Evolutionary conservation across 2,797 vertebrate genomes (phyloP), one percentile per base, ranked within the genome.

Genomic region (Clarias fuscus): DNA sequence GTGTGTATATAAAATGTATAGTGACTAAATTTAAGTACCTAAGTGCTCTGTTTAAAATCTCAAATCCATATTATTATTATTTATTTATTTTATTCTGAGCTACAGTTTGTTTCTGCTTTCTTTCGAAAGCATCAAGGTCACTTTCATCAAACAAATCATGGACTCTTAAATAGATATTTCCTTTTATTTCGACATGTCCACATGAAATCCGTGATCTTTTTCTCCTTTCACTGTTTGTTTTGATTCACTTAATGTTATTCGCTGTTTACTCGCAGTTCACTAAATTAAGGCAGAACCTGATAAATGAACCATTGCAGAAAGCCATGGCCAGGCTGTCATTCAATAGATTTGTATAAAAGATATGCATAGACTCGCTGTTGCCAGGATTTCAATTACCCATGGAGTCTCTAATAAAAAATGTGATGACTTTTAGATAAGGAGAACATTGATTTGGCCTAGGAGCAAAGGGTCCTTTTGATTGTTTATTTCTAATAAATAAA

Each of bases 391-490:
- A 86, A 78, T 86, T 86, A 78, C 64, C 64, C 64, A 53, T 43
- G 30, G 18, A 7, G 61, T n/a, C 43, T 65, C 27, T 40, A 27
- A 58, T 24, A 65, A 75, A 37, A 75, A 82, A n/a, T 18, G 61
- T 77, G 68, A 80, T 68, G 58, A 82, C 68, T 84, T 64, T 61
- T 58, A 88, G 84, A 86, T 88, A 86, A 86, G 76, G 70, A 83
- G 71, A 24, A 61, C 76, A 40, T 71, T 65, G 71, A 88, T 90
- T 82, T 71, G 17, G n/a, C 27, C 27, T 82, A n/a, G 48, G 40
- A 86, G 70, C 83, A 43, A 65, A 80, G 70, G 30, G 59, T 67
- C 61, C 40, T 71, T 53, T 72, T 85, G 61, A 84, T 14, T 61
- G 43, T 22, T 70, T 22, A 56, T 33, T 82, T 4, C 20, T 64